phyloP scores from a whole-genome alignment of 1,140 invertebrate species.

The Lepidurus packardi region DNA sequence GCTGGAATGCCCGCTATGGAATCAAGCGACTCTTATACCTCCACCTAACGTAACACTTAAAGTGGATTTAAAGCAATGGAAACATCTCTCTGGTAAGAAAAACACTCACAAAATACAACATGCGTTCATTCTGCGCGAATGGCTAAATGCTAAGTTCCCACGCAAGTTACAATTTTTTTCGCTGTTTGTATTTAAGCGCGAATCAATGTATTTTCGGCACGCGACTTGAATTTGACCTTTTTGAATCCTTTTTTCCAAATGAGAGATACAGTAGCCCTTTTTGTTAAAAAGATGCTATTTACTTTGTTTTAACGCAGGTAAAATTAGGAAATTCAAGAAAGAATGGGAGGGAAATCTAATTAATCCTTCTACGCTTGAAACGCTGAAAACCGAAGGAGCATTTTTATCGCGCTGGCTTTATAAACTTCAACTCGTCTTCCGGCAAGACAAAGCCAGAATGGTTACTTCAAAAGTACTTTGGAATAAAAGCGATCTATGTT shows the following conservation, averaged over 20 bases:
- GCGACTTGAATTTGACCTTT: too few species aligned
- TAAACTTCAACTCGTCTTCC: neutral
- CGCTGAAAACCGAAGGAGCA: neutral
- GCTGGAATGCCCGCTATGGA: neutral
- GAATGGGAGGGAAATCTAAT: neutral
- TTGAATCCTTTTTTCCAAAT: too few species aligned
- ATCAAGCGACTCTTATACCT: neutral
- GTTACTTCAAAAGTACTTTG: neutral
- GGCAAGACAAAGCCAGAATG: neutral
- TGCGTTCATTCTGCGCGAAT: too few species aligned
- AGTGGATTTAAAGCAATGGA: neutral
- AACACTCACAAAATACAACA: neutral
- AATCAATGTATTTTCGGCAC: too few species aligned
- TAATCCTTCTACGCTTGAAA: neutral
- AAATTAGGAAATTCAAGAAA: neutral
- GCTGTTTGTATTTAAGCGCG: too few species aligned
- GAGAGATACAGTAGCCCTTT: too few species aligned
- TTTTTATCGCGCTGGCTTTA: neutral
- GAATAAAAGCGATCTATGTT: neutral
- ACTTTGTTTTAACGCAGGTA: neutral
- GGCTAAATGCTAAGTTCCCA: too few species aligned
- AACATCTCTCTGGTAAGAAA: neutral
- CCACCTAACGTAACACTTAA: neutral
- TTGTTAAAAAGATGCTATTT: too few species aligned
- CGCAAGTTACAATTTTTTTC: too few species aligned